Base-by-base conservation (phyloP, 30 jellyfish, hydroid and myxozoan genomes). In the Aurelia aurita region DNA sequence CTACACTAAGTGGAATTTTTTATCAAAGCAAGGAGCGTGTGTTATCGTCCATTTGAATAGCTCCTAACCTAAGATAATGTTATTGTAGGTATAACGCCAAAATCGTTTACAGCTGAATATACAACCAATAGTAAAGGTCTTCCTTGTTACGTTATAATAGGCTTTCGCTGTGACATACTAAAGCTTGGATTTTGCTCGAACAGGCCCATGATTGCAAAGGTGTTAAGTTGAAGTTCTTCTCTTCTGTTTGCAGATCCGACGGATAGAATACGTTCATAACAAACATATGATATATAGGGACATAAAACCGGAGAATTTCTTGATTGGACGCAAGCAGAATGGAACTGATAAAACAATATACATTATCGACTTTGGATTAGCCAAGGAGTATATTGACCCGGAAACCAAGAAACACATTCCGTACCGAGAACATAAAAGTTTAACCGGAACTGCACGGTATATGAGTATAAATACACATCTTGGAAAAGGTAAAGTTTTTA, bases 371-470 rank as follows among this genome's bases (percentile, higher is more conserved):
- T 96, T 96, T 84, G 99, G 99, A 11, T 72, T 96, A 77, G 97
- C 98, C 71, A 96, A 96, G 82, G 98, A 90, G 64, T 96, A 96
- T 81, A 96, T 96, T 68, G 99, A 96, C 69, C 99, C 99, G 1
- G 97, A 90, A 84, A 96, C 98, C 9, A 87, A 90, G 90, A 90
- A 90, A 53, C 99, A 96, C 70, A 91, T 96, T 73, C 99, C 99
- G 0, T 96, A 90, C 87, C 81, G 98, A 45, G 99, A 96, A 74
- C 98, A 96, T 66, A 96, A 96, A 75, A 91, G 98, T 79, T 57
- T 96, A 35, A 96, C 99, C n/a, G 99, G 99, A 23, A 96, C 99
- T 5, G 99, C 99, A 21, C 95, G 99, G 8, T 96, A 96, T 82
- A 96, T 96, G 99, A 96, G 99, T 80, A 96, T 96, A 31, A 96